Evolutionary conservation across 92 coral and sea anemone genomes (phyloP), one percentile per base, ranked within the genome.

Genomic region (Phenganax marumi): DNA sequence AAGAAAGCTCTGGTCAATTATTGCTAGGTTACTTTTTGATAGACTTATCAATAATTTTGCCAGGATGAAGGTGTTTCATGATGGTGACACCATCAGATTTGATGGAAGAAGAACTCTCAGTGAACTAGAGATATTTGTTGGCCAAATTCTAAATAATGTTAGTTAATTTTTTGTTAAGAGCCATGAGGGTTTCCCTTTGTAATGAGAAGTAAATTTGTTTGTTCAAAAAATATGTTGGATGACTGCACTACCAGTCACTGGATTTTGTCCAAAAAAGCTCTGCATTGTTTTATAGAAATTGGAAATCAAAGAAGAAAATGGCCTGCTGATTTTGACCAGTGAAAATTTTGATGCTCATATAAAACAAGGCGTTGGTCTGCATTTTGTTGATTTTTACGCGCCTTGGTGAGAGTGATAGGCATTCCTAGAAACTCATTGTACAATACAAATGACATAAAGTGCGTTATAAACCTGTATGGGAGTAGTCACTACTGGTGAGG

Each of bases 341-440:
- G 78, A 87, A 50, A 94, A 87, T 84, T 94, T 94, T 89, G 95
- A 94, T 78, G 62, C 62, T 49, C 94, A 92, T 18, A 90, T 85
- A 48, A 93, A 86, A 77, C 65, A 58, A 58, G 65, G 65, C n/a
- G 68, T 80, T 57, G 98, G 98, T 25, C 87, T 92, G 12, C 93
- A 90, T 77, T 94, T 94, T 92, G 92, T 94, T n/a, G 92, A 94
- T 73, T 94, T 94, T 74, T 94, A 92, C 86, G 98, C 97, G 1
- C 98, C 98, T 26, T 94, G 98, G 98, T 94, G 63, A 56, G n/a
- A 56, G 63, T 56, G 43, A 33, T 2, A 33, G 43, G 5, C 43
- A 33, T 33, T 33, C 5, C 43, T 33, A 33, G 43, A 33, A 33
- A 33, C 43, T 12, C 12, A 16, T 4, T 10, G 6, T 63, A 39